Base-by-base conservation (phyloP, 37 sponge, comb jelly and placozoan species). In the Beroe ovata region DNA sequence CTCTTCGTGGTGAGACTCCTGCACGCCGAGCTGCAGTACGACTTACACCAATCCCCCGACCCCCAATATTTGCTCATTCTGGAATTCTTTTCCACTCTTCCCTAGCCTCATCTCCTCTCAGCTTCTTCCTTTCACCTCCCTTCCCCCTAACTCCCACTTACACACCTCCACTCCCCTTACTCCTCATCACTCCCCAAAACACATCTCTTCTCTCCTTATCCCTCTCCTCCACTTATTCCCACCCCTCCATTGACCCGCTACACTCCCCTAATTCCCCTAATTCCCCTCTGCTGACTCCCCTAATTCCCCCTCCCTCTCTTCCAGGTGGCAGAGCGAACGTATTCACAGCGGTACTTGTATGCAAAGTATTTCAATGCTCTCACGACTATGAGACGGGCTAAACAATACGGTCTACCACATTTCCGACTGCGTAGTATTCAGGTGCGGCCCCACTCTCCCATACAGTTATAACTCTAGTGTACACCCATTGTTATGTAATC, bases 291-390 rank as follows among this genome's bases (percentile, higher is more conserved):
- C 54, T 47, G 11, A 47, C 6, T 47, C 54, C 54, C 54, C 54
- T 11, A 6, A 47, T 11, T 47, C 54, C 54, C 11, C 54, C n/a
- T n/a, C n/a, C n/a, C n/a, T n/a, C n/a, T n/a, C n/a, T n/a, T n/a
- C n/a, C 54, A 77, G 84, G 84, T 77, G 4, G 84, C 84, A 36
- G 84, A 77, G 28, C 2, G 84, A 40, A 42, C 84, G 47, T 77
- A 77, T 40, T 33, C 38, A 39, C 84, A 77, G 33, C 41, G 84
- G 18, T 77, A 77, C 29, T 19, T 77, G 54, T 77, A 77, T 39
- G 84, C 84, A 23, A 77, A 77, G 54, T 77, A 36, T 36, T 77
- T 77, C 28, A 77, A 77, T 36, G 84, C 84, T n/a, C 84, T 77
- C 54, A 77, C 84, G 0, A 77, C 84, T 6, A 77, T 77, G 84